A percentile compares a stretch with the other conserved stretches of the same genome.
phyloP scores from a whole-genome alignment of 2,797 vertebrate genomes.

The Peromyscus melanophrys region DNA sequence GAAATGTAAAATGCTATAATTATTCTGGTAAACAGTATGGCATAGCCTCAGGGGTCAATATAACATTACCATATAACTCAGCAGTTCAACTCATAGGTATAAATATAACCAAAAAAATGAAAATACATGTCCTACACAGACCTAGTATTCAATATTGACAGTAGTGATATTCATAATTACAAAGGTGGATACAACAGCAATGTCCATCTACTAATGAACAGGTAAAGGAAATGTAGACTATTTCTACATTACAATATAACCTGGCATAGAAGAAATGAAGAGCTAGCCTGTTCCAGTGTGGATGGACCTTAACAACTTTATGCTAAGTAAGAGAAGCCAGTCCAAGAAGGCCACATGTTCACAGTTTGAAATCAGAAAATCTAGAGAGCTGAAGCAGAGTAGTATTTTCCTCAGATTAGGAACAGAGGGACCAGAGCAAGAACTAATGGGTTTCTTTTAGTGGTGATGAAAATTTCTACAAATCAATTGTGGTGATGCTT shows the following conservation, averaged over 20 bases:
- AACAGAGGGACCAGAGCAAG: neutral
- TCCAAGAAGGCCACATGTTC: neutral
- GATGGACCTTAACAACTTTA: neutral
- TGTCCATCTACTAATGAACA: neutral
- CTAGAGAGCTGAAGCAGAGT: neutral
- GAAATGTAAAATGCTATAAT: too few relatives aligned
- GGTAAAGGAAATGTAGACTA: neutral
- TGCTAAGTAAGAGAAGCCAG: neutral
- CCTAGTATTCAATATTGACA: neutral
- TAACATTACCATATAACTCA: too few relatives aligned
- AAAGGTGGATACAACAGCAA: neutral
- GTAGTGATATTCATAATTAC: neutral
- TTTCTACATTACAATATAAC: neutral
- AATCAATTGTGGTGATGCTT: neutral
- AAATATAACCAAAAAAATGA: too few relatives aligned
- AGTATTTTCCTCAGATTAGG: neutral
- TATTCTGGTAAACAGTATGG: too few relatives aligned
- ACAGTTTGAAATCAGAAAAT: neutral
- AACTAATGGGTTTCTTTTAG: neutral
- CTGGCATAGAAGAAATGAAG: conserved; percentile 22
- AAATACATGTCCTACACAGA: neutral
- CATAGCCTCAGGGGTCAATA: too few relatives aligned
- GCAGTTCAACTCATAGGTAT: too few relatives aligned
- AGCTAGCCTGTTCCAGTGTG: neutral
- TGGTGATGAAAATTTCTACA: conserved; percentile 14